Evolutionary conservation across 92 coral and sea anemone genomes (phyloP).

Genomic region (Virgularia gustaviana): DNA sequence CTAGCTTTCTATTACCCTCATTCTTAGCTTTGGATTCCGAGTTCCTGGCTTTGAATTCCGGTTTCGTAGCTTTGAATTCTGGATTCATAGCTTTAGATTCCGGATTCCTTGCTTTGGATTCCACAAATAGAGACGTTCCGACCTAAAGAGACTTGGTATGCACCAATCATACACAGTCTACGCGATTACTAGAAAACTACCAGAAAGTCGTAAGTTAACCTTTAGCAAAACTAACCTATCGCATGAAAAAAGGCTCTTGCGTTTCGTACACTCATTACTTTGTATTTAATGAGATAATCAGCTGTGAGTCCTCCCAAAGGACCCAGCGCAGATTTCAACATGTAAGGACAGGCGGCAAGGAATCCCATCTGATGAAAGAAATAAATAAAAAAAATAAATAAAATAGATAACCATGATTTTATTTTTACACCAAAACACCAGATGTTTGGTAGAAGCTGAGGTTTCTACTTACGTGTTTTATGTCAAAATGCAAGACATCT

Average conservation of each 20-base stretch:
- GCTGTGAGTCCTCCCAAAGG: constrained; percentile 89
- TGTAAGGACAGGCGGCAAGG: constrained; percentile 94
- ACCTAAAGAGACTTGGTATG: neutral
- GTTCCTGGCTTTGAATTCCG: too few relatives aligned
- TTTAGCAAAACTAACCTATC: constrained; percentile 80
- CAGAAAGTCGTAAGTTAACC: too few relatives aligned
- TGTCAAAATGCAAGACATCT: constrained; percentile 82
- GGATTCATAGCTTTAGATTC: too few relatives aligned
- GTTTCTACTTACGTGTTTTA: constrained; percentile 70
- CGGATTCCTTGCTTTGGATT: too few relatives aligned
- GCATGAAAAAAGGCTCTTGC: constrained; percentile 75
- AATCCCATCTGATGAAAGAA: constrained; percentile 72
- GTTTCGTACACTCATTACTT: constrained; percentile 67
- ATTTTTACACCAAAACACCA: neutral
- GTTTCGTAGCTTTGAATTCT: too few relatives aligned
- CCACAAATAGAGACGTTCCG: neutral
- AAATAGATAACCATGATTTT: neutral
- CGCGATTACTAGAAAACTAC: too few relatives aligned
- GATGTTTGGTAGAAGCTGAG: too few relatives aligned
- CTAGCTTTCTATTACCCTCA: too few relatives aligned
- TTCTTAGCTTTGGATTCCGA: too few relatives aligned
- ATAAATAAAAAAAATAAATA: neutral
- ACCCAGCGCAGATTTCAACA: constrained; percentile 81
- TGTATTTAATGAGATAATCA: constrained; percentile 67
- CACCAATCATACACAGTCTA: neutral